Percentiles rank a stretch among this genome's conserved stretches.
Conservation (phyloP, 2,888 invertebrate genomes). For the Meta bourneti region DNA sequence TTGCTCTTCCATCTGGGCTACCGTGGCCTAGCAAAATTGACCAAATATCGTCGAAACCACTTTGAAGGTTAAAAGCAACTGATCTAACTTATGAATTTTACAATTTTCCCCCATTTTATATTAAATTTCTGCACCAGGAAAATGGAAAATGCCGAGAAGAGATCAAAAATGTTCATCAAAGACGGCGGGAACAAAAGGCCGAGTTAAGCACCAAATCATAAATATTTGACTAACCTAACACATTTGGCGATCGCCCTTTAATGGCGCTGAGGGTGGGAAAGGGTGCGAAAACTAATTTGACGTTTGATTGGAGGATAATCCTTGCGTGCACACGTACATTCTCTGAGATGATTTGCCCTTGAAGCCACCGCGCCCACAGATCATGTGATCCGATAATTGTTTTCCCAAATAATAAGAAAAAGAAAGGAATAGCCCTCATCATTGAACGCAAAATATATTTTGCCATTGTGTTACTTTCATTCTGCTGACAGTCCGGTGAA, state of each 20-base stretch:
- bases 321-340: conserved; percentile 63
- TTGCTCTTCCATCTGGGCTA: too few species aligned
- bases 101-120: too few species aligned
- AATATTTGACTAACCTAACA: conserved; percentile 56
- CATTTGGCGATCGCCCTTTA: conserved; percentile 20
- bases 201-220: not conserved
- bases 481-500: conserved; percentile 10
- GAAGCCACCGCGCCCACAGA: conserved; percentile 59
- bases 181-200: too few species aligned
- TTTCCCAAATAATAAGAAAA: not conserved
- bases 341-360: conserved; percentile 64
- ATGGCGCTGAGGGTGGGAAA: conserved; percentile 20
- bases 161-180: too few species aligned
- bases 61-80: too few species aligned
- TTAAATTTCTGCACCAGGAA: too few species aligned
- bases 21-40: too few species aligned
- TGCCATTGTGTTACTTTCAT: conserved; percentile 12
- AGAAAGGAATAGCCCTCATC: not conserved
- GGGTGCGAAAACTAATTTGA: conserved; percentile 63
- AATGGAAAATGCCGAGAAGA: too few species aligned
- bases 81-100: too few species aligned
- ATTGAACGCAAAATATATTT: conserved; percentile 4
- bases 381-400: conserved; percentile 57
- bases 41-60: too few species aligned
- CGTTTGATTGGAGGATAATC: conserved; percentile 59